A percentile compares a stretch with the other conserved stretches of the same genome.
These are phyloP conservation scores for Agrilus mali DNA, from an alignment of 2,888 invertebrate species.

Conservation along the genomic window DNA sequence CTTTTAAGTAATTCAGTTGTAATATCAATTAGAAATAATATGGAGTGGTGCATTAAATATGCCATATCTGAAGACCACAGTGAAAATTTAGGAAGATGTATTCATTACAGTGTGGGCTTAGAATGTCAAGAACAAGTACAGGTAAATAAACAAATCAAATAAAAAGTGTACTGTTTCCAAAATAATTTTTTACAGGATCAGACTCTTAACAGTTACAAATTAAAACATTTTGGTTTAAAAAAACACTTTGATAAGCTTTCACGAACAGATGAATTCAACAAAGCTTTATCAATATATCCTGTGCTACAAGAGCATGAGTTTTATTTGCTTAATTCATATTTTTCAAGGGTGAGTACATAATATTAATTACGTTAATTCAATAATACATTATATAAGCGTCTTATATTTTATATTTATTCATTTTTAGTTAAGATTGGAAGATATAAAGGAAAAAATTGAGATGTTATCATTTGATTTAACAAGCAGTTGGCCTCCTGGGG, in stretches of 20 bases:
- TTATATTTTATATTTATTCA: not conserved
- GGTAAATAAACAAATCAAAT: constrained; percentile 22
- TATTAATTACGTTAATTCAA: too few relatives aligned
- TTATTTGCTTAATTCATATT: constrained; percentile 60
- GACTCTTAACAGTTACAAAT: constrained; percentile 27
- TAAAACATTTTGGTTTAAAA: constrained; percentile 34
- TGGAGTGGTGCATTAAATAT: constrained; percentile 86
- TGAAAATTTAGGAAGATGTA: constrained; percentile 80
- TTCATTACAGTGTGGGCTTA: constrained; percentile 54
- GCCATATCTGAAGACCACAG: constrained; percentile 71
- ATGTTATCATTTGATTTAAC: constrained; percentile 21
- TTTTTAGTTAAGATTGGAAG: constrained; percentile 22
- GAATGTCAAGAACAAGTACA: constrained; percentile 47
- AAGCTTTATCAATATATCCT: constrained; percentile 53
- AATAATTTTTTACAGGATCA: constrained; percentile 26
- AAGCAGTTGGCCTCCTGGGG: constrained; percentile 62
- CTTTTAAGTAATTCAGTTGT: constrained; percentile 79
- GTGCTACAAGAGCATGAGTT: constrained; percentile 47
- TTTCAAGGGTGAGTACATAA: constrained; percentile 44
- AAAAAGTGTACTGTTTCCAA: constrained; percentile 1
- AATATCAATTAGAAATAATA: constrained; percentile 57
- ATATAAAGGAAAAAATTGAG: constrained; percentile 21
- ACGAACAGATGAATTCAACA: constrained; percentile 35
- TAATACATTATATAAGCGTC: too few relatives aligned
- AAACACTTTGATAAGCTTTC: constrained; percentile 31